phyloP scores from a whole-genome alignment of 2,888 invertebrate genomes.

The Synanthedon tipuliformis region DNA sequence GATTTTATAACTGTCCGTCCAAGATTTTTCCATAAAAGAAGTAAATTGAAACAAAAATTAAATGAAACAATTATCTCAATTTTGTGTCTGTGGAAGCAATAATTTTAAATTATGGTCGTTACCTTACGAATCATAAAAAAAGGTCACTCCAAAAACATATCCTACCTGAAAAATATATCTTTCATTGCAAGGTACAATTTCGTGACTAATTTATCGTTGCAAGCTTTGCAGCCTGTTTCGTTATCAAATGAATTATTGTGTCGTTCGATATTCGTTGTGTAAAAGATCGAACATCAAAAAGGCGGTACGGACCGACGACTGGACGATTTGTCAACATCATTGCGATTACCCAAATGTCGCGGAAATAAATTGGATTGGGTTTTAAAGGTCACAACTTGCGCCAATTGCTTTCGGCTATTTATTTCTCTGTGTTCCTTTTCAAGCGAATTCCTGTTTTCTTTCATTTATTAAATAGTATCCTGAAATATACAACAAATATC shows the following conservation, averaged over 20 bases:
- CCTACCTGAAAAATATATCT: slow-evolving; percentile 1
- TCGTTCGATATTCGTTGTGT: slow-evolving; percentile 31
- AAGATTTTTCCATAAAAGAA: no score
- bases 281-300: slow-evolving; percentile 60
- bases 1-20: no score
- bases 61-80: no score
- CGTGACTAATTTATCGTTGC: slow-evolving; percentile 11
- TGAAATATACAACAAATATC: no score
- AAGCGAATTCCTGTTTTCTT: no score
- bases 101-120: no score
- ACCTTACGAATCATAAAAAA: no score
- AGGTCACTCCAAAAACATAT: no score
- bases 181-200: slow-evolving; percentile 3
- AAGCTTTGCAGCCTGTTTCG: slow-evolving; percentile 17
- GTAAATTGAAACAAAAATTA: no score
- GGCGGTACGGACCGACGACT: slow-evolving; percentile 37
- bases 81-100: no score
- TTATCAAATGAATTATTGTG: slow-evolving; percentile 43
- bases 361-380: slow-evolving; percentile 52
- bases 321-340: slow-evolving; percentile 65
- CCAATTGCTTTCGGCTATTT: not conserved
- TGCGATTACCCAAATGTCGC: slow-evolving; percentile 31
- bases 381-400: slow-evolving; percentile 23
- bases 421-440: no score
- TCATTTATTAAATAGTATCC: no score